Conservation (phyloP, 2,797 vertebrate genomes). For the Arctocebus calabarensis region DNA sequence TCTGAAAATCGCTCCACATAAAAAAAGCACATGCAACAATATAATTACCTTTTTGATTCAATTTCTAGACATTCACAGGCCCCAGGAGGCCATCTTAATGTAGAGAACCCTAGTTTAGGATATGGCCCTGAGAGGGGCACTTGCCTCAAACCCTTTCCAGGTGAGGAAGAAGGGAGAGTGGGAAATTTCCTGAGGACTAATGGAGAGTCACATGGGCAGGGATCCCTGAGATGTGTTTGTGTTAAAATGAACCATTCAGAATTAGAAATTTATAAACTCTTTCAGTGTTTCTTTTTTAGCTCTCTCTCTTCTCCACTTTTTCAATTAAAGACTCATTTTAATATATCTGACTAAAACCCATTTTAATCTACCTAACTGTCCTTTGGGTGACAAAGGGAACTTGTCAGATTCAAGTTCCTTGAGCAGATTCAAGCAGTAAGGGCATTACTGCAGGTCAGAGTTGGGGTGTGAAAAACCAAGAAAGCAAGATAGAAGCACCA, state of each 20-base stretch:
- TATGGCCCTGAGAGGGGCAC: background rate
- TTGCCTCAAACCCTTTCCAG: background rate
- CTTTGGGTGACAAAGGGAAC: background rate
- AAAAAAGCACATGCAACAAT: background rate
- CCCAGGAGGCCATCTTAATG: background rate
- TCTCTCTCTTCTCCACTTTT: background rate
- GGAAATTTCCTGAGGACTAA: background rate
- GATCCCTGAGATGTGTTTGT: background rate
- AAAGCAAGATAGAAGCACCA: background rate
- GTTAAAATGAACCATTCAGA: background rate
- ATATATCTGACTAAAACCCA: background rate
- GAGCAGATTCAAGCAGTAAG: background rate
- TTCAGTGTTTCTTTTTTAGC: background rate
- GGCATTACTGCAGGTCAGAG: background rate
- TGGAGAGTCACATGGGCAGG: fast-evolving
- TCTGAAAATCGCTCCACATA: background rate
- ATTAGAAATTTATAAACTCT: background rate
- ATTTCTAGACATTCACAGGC: background rate
- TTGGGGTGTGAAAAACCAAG: background rate
- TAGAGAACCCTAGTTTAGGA: background rate
- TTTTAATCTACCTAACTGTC: too few relatives aligned
- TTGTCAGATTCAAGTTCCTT: too few relatives aligned
- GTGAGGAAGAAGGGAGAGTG: background rate
- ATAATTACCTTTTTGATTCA: background rate
- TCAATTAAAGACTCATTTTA: constrained; percentile 38